Evolutionary conservation across 2,888 invertebrate species (phyloP).

Genomic region (Pegoplata infirma): DNA sequence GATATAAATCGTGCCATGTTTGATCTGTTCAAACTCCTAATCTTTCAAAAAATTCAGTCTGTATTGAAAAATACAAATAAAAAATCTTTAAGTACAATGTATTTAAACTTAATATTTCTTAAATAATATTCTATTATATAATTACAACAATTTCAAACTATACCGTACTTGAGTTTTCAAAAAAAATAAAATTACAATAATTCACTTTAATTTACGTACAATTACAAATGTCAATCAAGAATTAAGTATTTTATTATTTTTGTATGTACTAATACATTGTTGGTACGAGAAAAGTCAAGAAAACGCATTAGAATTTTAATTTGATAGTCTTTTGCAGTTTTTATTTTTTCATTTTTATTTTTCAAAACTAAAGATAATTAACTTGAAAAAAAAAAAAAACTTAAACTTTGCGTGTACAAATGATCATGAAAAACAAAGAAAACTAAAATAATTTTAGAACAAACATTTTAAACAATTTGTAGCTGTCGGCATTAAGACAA

Average conservation of each 20-base stretch:
- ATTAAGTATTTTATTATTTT: neutral
- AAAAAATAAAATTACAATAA: no score
- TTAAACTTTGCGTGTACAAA: constrained; percentile 10
- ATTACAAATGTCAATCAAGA: constrained; percentile 26
- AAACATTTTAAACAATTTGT: constrained; percentile 35
- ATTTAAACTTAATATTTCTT: no score
- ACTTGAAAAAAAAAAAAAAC: neutral
- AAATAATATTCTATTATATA: no score
- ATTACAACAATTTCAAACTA: no score
- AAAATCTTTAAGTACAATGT: no score
- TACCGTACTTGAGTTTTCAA: no score
- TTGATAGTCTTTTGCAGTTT: neutral
- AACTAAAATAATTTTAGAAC: constrained; percentile 13
- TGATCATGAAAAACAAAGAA: constrained; percentile 7
- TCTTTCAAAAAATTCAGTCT: no score
- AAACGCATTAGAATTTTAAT: neutral
- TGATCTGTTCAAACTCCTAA: no score
- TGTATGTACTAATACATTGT: no score
- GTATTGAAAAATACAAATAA: no score
- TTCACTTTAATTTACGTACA: neutral
- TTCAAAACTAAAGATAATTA: constrained; percentile 16
- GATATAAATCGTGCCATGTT: no score
- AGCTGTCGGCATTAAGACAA: constrained; percentile 36
- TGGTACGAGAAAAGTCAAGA: no score
- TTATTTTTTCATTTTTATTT: neutral